Base-by-base conservation (phyloP, 1,140 invertebrate genomes). In the Caligus rogercresseyi region DNA sequence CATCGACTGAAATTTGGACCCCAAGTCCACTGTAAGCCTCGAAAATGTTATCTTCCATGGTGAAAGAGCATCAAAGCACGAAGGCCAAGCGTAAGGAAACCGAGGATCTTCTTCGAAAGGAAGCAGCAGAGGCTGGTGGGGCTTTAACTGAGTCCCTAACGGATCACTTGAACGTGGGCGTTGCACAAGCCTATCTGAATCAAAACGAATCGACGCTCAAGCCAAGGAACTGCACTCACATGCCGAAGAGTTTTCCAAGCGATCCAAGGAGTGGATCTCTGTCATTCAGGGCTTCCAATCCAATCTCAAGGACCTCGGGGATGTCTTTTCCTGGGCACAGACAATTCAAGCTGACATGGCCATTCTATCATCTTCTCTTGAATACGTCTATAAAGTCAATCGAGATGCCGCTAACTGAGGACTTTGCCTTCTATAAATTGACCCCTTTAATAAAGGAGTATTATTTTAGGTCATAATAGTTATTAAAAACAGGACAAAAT, bases 281-380 rank as follows among this genome's bases (percentile, higher is more conserved):
- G 76, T 98, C 25, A 86, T 98, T 2, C 92, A 98, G 72, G 86
- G 85, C 63, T 95, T 98, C 69, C 97, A 92, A 67, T 86, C 88
- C 72, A 85, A 91, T 1, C 74, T 98, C 0, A 98, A 98, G 79
- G 93, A 98, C 79, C 82, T 99, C 54, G 95, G 95, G 14, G 93
- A 99, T 79, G 92, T 95, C 7, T 91, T 98, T 73, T 97, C 95
- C 74, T 99, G 94, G 94, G 89, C 94, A 0, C 81, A 84, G 67
- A 93, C 86, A 66, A 98, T 99, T 68, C 94, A 98, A 75, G 83
- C 83, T 55, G 95, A 99, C 73, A 93, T 98, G 82, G 82, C 84
- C 73, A 85, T 86, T 0, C 87, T 98, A 67, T 87, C 89, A 24
- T 85, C 84, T 69, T 89, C 90, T 21, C 76, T 98, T 58, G 91